These are phyloP conservation scores for Eospalax fontanierii DNA, from an alignment of 2,797 vertebrate species.

Conservation along the genomic window DNA sequence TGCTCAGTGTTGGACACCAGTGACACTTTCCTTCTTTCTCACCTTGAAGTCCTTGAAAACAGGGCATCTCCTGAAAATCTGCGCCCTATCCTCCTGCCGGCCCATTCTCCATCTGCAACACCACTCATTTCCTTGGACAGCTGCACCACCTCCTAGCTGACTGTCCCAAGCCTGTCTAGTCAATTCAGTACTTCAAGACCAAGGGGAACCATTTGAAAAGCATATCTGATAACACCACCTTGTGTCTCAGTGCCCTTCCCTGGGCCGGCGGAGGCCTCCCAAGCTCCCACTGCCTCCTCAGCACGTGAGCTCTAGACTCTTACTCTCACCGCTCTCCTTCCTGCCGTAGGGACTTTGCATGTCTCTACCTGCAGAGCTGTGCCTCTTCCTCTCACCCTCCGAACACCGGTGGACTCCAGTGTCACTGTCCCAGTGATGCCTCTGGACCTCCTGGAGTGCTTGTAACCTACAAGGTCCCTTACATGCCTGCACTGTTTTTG, in stretches of 20 bases:
- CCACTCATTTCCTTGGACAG: neutral
- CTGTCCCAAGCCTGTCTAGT: neutral
- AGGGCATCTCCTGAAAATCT: neutral
- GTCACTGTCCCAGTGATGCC: neutral
- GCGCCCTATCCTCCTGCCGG: neutral
- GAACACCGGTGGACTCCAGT: neutral
- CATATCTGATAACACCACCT: neutral
- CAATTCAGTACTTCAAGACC: neutral
- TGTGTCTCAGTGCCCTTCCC: neutral
- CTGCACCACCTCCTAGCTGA: neutral
- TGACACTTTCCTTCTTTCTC: too few relatives aligned
- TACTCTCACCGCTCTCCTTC: neutral
- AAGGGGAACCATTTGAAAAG: neutral
- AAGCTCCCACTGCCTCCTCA: neutral
- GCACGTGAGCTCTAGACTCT: fast-evolving
- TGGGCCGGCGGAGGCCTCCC: neutral
- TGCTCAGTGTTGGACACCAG: neutral
- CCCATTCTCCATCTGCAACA: neutral
- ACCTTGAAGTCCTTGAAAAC: neutral
- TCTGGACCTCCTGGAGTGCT: neutral
- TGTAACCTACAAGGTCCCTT: neutral
- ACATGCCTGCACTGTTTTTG: neutral
- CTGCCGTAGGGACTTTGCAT: constrained; percentile 3
- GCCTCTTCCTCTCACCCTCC: neutral
- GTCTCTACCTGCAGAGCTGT: neutral